Conservation (phyloP, 2,797 vertebrate species). For the Taenioides sp. region DNA sequence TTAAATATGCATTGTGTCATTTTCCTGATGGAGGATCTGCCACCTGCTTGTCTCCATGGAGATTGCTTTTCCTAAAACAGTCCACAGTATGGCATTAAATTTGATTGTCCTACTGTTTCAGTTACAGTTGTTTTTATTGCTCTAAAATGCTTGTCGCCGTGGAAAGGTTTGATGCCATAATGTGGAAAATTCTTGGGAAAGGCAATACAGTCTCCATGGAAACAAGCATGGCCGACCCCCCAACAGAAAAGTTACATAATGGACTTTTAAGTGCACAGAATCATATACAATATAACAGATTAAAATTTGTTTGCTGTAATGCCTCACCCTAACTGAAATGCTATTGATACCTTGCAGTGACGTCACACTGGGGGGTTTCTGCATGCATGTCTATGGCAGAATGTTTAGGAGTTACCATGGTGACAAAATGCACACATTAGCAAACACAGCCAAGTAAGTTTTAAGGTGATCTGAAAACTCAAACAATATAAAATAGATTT, state of each 20-base stretch:
- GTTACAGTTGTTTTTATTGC: neutral
- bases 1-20: neutral
- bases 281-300: too few species aligned
- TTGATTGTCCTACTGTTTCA: neutral
- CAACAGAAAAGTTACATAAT: neutral
- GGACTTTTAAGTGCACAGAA: neutral
- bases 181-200: neutral
- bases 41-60: neutral
- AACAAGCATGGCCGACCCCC: too few species aligned
- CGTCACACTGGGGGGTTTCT: too few species aligned
- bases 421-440: too few species aligned
- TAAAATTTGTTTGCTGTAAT: too few species aligned
- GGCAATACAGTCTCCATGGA: neutral
- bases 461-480: too few species aligned
- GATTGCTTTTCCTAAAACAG: neutral
- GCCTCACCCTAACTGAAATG: too few species aligned
- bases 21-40: neutral
- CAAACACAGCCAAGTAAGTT: too few species aligned
- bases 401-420: too few species aligned
- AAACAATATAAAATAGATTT: too few species aligned
- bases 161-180: neutral
- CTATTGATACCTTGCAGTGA: too few species aligned
- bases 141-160: neutral
- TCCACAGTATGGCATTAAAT: neutral
- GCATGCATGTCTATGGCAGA: too few species aligned